phyloP scores from a whole-genome alignment of 2,888 invertebrate genomes.

The Hirtodrosophila histrioides region DNA sequence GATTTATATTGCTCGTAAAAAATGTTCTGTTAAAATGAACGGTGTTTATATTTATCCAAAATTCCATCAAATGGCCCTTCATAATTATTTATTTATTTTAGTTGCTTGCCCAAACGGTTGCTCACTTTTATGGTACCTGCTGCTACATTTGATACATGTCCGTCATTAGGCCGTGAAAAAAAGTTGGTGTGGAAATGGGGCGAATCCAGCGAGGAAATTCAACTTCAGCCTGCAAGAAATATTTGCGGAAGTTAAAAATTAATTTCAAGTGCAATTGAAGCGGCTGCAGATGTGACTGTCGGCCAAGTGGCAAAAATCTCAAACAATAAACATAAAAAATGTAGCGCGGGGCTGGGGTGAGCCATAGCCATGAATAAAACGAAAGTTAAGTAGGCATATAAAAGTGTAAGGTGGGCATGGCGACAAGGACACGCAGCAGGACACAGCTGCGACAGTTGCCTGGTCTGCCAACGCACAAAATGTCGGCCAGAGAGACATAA shows the following conservation, averaged over 20 bases:
- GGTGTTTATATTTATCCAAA: conserved; percentile 15
- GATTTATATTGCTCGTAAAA: neutral
- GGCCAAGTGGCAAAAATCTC: conserved; percentile 60
- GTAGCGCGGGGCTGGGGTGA: conserved; percentile 23
- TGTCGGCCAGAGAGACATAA: conserved; percentile 33
- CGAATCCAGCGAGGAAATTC: conserved; percentile 5
- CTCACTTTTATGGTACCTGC: conserved; percentile 44
- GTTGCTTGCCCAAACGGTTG: conserved; percentile 37
- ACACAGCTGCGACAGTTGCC: conserved; percentile 59
- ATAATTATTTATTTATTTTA: conserved; percentile 71
- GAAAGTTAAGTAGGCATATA: conserved; percentile 58
- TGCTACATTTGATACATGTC: conserved; percentile 70
- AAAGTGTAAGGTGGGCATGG: conserved; percentile 16
- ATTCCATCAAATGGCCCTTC: conserved; percentile 29
- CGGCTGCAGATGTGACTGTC: conserved; percentile 56
- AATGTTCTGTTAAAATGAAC: neutral
- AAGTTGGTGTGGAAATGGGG: conserved; percentile 51
- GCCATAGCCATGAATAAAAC: conserved; percentile 66
- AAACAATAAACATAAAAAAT: conserved; percentile 76
- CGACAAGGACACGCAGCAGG: conserved; percentile 20
- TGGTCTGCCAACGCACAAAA: conserved; percentile 10
- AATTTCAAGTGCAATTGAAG: conserved; percentile 65
- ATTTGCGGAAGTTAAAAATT: conserved; percentile 78
- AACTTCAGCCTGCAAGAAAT: conserved; percentile 47
- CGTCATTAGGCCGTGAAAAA: conserved; percentile 56